Base-by-base conservation (phyloP, 2,113 vertebrate genomes). In the Ctenomys sociabilis region DNA sequence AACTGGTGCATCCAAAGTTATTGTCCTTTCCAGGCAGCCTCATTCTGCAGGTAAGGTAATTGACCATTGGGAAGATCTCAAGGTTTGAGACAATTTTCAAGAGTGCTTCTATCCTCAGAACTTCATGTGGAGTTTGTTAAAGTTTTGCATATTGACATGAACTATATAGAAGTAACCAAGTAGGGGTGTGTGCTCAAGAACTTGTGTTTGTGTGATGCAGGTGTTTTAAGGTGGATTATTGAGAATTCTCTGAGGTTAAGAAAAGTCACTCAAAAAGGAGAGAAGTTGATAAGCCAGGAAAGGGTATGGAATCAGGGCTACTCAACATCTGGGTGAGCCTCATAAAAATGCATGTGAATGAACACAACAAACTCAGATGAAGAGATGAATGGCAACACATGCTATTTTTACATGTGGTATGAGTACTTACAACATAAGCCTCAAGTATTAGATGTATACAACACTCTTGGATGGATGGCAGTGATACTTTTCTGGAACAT, bases 401-500 rank as follows among this genome's bases (percentile, higher is more conserved):
- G 93, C 95, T 84, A 63, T 85, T 95, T 93, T 91, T 89, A 32
- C 54, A 87, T 93, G 57, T 88, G 78, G n/a, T 70, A 84, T 81
- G 78, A 78, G 32, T 83, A 40, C 14, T 85, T 84, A 16, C 7
- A 54, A 10, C 66, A 80, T 21, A 92, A 88, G n/a, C 1, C n/a
- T 61, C 57, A 91, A 59, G 16, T 68, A 89, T 16, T n/a, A 37
- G 75, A 84, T 54, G n/a, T 12, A 80, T 49, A 30, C 59, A 66
- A 11, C 24, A 1, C 35, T 72, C 32, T 35, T 94, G 92, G 95
- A 94, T 75, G 97, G 82, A 82, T 40, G 90, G 91, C 91, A 88
- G 88, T 88, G 85, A 85, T 43, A 43, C 89, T 94, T 92, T 96
- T 78, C 80, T 85, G 54, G 63, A 81, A 90, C 70, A 80, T 30